Conservation (phyloP, 2,888 invertebrate species). For the Chrysodeixis includens region DNA sequence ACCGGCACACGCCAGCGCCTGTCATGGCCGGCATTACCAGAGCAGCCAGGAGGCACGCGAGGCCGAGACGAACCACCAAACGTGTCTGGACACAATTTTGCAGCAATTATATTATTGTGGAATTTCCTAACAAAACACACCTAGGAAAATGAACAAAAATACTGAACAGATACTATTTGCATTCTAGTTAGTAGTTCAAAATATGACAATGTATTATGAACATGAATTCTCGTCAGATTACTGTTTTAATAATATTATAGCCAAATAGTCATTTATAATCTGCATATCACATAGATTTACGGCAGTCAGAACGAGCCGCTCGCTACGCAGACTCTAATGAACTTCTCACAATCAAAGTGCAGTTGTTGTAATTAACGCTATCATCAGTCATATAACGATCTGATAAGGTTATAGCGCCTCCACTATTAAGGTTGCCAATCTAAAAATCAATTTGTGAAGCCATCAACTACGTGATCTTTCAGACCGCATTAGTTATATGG, state of each 20-base stretch:
- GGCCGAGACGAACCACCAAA: background rate
- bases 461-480: constrained; percentile 33
- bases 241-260: too few species aligned
- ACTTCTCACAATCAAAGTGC: constrained; percentile 1
- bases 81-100: background rate
- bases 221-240: too few species aligned
- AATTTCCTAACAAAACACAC: too few species aligned
- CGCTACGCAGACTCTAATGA: background rate
- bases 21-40: constrained; percentile 34
- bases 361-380: constrained; percentile 25
- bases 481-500: constrained; percentile 17
- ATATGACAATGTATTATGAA: too few species aligned
- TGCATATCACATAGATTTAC: background rate
- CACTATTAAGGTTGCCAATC: constrained; percentile 40
- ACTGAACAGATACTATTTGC: too few species aligned
- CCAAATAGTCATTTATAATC: background rate
- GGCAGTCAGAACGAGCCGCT: background rate
- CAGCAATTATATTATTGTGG: too few species aligned
- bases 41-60: constrained; percentile 11
- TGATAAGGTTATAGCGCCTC: constrained; percentile 15
- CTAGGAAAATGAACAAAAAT: too few species aligned
- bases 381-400: constrained; percentile 35
- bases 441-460: constrained; percentile 47
- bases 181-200: too few species aligned
- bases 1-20: constrained; percentile 27